Evolutionary conservation across 1,140 invertebrate species (phyloP).

Genomic region (Bombus cullumanus): DNA sequence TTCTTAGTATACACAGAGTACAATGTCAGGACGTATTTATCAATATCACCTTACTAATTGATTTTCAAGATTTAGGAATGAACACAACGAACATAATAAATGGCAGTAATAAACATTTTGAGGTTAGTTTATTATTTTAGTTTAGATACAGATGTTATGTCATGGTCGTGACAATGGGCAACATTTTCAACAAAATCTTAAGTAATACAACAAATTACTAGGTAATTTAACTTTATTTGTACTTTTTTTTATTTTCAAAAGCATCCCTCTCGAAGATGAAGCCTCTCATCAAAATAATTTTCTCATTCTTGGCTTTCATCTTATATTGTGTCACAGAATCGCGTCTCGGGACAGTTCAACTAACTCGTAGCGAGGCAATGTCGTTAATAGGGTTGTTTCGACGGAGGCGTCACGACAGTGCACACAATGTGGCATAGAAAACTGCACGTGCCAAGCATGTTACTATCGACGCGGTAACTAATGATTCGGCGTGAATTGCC

Average conservation of each 20-base stretch:
- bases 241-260: not conserved
- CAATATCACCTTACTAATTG: no score
- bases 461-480: slow-evolving; percentile 7
- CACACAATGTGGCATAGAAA: not conserved
- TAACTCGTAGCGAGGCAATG: not conserved
- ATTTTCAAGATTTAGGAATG: no score
- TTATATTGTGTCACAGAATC: not conserved
- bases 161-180: no score
- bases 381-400: not conserved
- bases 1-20: no score
- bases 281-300: not conserved
- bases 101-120: no score
- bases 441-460: slow-evolving; percentile 14
- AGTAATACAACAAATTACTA: no score
- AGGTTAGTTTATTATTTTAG: no score
- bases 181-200: no score
- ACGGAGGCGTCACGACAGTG: not conserved
- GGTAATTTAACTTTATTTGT: not conserved
- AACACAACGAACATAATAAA: no score
- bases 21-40: no score
- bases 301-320: not conserved
- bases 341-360: not conserved
- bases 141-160: no score
- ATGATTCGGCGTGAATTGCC: not conserved
- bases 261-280: not conserved